Conservation (phyloP, 2,888 invertebrate genomes). For the Eupithecia subfuscata region DNA sequence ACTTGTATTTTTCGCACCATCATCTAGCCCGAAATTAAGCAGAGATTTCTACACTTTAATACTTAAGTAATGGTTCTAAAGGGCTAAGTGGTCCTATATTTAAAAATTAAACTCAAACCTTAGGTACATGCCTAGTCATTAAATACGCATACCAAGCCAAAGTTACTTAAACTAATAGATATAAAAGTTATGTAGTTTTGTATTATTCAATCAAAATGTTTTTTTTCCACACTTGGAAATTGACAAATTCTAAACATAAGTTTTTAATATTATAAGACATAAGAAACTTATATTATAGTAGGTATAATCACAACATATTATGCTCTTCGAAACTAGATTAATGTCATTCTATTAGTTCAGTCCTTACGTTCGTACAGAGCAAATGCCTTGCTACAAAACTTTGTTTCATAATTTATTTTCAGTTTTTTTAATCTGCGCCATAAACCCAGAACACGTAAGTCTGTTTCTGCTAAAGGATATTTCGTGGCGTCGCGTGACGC, state of each 20-base stretch:
- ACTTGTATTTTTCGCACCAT: too few relatives aligned
- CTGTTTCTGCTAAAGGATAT: slow-evolving; percentile 32
- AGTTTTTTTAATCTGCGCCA: slow-evolving; percentile 5
- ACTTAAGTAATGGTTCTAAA: not conserved
- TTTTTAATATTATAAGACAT: too few relatives aligned
- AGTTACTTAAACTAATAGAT: too few relatives aligned
- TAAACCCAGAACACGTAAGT: slow-evolving; percentile 24
- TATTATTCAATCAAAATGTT: too few relatives aligned
- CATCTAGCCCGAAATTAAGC: not conserved
- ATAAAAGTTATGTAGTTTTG: too few relatives aligned
- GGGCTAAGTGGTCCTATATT: not conserved
- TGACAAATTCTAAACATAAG: too few relatives aligned
- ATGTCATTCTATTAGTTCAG: not conserved
- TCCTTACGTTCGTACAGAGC: not conserved
- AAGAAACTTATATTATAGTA: too few relatives aligned
- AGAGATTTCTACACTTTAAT: not conserved
- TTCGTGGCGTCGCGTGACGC: slow-evolving; percentile 44
- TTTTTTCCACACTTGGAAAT: too few relatives aligned
- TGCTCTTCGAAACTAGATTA: not conserved
- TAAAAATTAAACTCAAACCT: not conserved
- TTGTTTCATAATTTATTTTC: slow-evolving; percentile 7
- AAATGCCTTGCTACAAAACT: not conserved
- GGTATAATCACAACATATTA: not conserved
- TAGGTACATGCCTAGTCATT: not conserved
- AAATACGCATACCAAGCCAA: too few relatives aligned